phyloP scores from a whole-genome alignment of 2,113 vertebrate genomes.

The Pseudopodoces humilis region DNA sequence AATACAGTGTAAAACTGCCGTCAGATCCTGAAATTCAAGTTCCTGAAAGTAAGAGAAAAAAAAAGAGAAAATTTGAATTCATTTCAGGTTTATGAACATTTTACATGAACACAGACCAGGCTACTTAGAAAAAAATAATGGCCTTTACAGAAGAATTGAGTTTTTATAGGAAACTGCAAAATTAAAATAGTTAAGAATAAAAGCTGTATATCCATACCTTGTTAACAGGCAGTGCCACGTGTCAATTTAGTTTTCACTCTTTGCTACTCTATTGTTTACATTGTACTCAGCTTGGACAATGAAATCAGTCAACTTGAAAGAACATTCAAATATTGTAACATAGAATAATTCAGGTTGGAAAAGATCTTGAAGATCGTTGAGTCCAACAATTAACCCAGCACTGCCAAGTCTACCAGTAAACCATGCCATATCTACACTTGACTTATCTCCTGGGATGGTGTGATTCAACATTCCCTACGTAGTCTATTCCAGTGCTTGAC shows the following conservation, averaged over 20 bases:
- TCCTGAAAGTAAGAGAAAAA: conserved; percentile 76
- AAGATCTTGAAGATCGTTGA: background rate
- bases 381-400: background rate
- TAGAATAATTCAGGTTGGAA: background rate
- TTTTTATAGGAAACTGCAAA: background rate
- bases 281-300: background rate
- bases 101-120: background rate
- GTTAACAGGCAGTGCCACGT: accelerated
- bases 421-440: background rate
- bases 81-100: background rate
- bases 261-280: background rate
- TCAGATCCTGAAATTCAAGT: conserved; percentile 90
- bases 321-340: background rate
- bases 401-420: background rate
- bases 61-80: background rate
- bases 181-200: background rate
- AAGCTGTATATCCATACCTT: background rate
- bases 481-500: background rate
- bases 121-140: background rate
- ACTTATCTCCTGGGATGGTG: background rate
- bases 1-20: conserved; percentile 89
- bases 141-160: background rate
- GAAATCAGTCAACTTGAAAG: background rate
- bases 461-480: background rate
- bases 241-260: background rate